Evolutionary conservation across 2,113 vertebrate species (phyloP), one percentile per base, ranked within the genome.

Genomic region (Calyptommatus sinebrachiatus): DNA sequence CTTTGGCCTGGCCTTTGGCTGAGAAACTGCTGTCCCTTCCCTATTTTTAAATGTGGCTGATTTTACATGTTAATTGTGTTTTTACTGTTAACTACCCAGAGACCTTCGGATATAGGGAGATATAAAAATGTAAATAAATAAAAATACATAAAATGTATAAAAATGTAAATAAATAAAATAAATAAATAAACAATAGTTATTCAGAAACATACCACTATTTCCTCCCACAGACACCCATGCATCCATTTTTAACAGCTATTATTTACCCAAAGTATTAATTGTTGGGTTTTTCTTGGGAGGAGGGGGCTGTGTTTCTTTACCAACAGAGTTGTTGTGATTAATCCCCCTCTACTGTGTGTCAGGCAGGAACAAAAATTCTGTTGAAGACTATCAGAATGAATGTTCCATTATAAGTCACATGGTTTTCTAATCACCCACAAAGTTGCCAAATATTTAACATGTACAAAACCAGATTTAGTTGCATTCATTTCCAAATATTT

Each of bases 401-500:
- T 66, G 79, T 72, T 65, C 29, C 57, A 76, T 85, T 84, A 71
- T 69, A 80, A 69, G 21, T 41, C 61, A 76, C 14, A 85, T 68
- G 8, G 87, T 26, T 16, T 8, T 12, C 26, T 18, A 18, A 5
- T 7, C 28, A 12, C 28, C 26, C 9, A 45, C 9, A 45, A 26
- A 46, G 31, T 9, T 26, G 71, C 5, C 24, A 26, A 41, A 61
- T 46, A 5, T 45, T 61, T 70, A 45, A 78, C 69, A 45, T 78
- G 28, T 61, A 89, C 35, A 84, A 61, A 83, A 48, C 76, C 67
- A 60, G 74, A 79, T 87, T 88, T 82, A 53, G 83, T 91, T 82
- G 86, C 72, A 57, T 14, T 53, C 22, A 82, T 88, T 89, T 84
- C 83, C 87, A 91, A 90, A 88, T 87, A 89, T 93, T 91, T 92